Percentiles rank a stretch among this genome's conserved stretches.
phyloP scores from a whole-genome alignment of 2,113 vertebrate genomes.

The Seriola rivoliana region DNA sequence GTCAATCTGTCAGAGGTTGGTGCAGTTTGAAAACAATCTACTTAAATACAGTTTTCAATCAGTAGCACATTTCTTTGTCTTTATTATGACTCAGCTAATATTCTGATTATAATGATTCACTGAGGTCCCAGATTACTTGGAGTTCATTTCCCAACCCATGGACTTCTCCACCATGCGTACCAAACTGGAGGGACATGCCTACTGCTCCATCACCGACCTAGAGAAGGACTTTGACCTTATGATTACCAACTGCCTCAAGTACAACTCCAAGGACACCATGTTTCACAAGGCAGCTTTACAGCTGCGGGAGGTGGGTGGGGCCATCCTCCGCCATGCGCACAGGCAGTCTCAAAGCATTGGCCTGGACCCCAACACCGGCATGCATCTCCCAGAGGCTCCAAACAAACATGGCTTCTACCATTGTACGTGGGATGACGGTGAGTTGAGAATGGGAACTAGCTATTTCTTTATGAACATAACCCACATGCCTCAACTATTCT shows the following conservation, averaged over 20 bases:
- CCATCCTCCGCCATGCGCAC: constrained; percentile 92
- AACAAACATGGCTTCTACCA: constrained; percentile 91
- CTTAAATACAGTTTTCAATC: constrained; percentile 1
- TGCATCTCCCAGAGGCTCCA: constrained; percentile 92
- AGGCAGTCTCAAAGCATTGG: constrained; percentile 94
- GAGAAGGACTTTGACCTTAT: constrained; percentile 98
- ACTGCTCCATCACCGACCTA: constrained; percentile 92
- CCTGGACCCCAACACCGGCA: constrained; percentile 91
- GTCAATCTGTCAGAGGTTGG: constrained; percentile 95
- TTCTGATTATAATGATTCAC: constrained; percentile 60
- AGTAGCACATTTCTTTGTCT: background rate
- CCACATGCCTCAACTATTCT: constrained; percentile 5
- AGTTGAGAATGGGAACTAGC: constrained; percentile 63
- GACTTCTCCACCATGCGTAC: constrained; percentile 97
- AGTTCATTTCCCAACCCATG: constrained; percentile 99
- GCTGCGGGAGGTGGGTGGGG: constrained; percentile 93
- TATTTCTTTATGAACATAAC: background rate
- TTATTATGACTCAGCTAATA: constrained; percentile 32
- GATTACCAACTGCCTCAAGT: constrained; percentile 98
- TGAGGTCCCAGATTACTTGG: constrained; percentile 99
- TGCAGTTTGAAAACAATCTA: constrained; percentile 36
- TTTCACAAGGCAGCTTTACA: constrained; percentile 95
- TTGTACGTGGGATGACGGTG: constrained; percentile 97
- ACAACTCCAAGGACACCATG: constrained; percentile 98
- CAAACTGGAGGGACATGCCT: constrained; percentile 96